A percentile compares a stretch with the other conserved stretches of the same genome.
Evolutionary conservation across 2,888 invertebrate genomes (phyloP).

Genomic region (Rutpela maculata): DNA sequence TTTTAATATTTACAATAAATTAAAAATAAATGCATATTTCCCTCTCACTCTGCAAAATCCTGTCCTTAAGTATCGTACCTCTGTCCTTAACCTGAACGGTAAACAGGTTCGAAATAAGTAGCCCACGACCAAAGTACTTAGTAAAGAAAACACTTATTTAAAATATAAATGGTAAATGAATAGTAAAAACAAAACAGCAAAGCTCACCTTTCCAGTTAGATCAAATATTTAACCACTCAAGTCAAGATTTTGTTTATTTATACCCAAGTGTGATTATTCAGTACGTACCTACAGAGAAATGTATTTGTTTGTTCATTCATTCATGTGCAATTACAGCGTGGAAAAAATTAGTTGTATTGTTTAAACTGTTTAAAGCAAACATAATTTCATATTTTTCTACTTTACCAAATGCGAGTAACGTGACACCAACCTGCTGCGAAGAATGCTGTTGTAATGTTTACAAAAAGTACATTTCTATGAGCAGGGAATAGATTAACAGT

Average conservation of each 20-base stretch:
- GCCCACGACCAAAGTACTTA: slow-evolving; percentile 19
- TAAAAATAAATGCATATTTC: too few relatives aligned
- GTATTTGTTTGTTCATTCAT: slow-evolving; percentile 24
- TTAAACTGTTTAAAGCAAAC: slow-evolving; percentile 31
- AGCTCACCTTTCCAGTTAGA: slow-evolving; percentile 35
- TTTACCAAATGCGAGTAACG: slow-evolving; percentile 44
- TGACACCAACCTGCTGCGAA: slow-evolving; percentile 47
- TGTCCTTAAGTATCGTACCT: not conserved
- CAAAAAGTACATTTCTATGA: slow-evolving; percentile 42
- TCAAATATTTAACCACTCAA: slow-evolving; percentile 42
- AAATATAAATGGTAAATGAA: slow-evolving; percentile 14
- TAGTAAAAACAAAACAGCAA: slow-evolving; percentile 12
- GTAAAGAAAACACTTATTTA: slow-evolving; percentile 5
- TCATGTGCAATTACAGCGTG: slow-evolving; percentile 40
- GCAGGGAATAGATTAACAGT: slow-evolving; percentile 35
- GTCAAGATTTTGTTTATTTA: slow-evolving; percentile 28
- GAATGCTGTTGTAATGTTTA: slow-evolving; percentile 44
- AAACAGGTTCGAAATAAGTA: slow-evolving; percentile 34
- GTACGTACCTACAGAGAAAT: slow-evolving; percentile 16
- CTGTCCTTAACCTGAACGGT: not conserved
- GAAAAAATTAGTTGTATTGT: slow-evolving; percentile 43
- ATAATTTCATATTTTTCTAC: slow-evolving; percentile 37
- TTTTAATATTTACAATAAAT: too few relatives aligned
- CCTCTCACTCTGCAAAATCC: too few relatives aligned
- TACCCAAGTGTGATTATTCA: slow-evolving; percentile 29